Conservation (phyloP, 2,113 vertebrate genomes). For the Epinephelus moara region DNA sequence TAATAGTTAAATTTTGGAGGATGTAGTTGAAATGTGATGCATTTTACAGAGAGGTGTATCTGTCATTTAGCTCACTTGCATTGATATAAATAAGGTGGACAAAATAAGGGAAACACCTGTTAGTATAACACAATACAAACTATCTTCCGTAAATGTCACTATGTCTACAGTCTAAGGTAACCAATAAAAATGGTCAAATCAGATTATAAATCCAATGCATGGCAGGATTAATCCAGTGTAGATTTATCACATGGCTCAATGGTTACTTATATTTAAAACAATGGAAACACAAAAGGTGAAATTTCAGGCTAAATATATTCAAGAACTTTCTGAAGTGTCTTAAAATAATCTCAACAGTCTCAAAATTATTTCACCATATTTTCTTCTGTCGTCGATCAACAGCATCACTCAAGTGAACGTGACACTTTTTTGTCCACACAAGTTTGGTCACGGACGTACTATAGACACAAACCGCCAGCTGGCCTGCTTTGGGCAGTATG, state of each 20-base stretch:
- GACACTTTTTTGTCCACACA: constrained; percentile 44
- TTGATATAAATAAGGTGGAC: neutral
- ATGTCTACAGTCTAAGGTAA: neutral
- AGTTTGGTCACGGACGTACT: constrained; percentile 32
- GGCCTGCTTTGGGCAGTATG: constrained; percentile 52
- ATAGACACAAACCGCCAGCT: constrained; percentile 61
- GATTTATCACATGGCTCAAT: neutral
- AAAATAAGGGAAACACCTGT: neutral
- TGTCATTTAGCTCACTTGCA: neutral
- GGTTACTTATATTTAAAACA: neutral
- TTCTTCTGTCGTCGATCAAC: constrained; percentile 5
- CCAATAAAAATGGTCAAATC: neutral
- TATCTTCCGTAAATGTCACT: neutral
- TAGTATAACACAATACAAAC: neutral
- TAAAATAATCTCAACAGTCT: constrained; percentile 7
- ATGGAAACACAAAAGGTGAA: neutral
- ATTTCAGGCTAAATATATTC: neutral
- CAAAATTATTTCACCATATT: constrained; percentile 25
- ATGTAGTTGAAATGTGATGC: neutral
- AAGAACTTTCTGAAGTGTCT: constrained; percentile 3
- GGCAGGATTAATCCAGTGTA: neutral
- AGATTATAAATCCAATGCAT: neutral
- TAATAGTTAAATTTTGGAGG: too few relatives aligned
- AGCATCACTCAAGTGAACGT: constrained; percentile 54
- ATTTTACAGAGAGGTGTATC: neutral